Conservation (phyloP, 2,888 invertebrate species). For the Octonoba sinensis region DNA sequence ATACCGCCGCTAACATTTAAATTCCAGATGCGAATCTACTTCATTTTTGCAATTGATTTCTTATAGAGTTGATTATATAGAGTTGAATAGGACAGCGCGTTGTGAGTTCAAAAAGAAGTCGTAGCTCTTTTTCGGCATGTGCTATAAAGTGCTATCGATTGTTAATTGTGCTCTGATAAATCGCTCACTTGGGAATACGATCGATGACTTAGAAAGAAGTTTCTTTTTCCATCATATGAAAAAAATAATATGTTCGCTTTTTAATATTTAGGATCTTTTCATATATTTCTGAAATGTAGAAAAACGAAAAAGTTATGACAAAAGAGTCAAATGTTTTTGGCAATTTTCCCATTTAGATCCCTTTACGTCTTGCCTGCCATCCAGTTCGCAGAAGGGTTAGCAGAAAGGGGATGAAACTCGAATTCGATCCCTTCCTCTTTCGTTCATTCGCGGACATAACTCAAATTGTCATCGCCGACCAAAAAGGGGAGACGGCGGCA, state of each 20-base stretch:
- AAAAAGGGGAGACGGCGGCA: neutral
- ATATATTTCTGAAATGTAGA: neutral
- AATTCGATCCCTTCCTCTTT: neutral
- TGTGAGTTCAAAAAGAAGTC: no score
- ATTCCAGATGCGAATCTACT: no score
- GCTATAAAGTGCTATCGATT: no score
- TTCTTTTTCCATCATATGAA: no score
- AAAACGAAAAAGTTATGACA: neutral
- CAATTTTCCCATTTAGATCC: conserved; percentile 6
- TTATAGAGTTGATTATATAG: no score
- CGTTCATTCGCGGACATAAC: neutral
- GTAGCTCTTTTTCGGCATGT: no score
- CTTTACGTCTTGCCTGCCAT: conserved; percentile 2
- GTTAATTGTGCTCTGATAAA: no score
- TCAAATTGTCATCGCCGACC: conserved; percentile 8
- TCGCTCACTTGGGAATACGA: no score
- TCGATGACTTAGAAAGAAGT: no score
- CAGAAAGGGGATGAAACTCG: neutral
- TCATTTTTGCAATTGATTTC: no score
- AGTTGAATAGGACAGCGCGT: no score
- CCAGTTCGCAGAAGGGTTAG: neutral
- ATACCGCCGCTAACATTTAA: no score
- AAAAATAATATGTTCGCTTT: neutral
- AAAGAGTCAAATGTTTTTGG: conserved; percentile 4
- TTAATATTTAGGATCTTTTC: neutral